Conservation (phyloP, 2,797 vertebrate species). For the Rhodeus uyekii region DNA sequence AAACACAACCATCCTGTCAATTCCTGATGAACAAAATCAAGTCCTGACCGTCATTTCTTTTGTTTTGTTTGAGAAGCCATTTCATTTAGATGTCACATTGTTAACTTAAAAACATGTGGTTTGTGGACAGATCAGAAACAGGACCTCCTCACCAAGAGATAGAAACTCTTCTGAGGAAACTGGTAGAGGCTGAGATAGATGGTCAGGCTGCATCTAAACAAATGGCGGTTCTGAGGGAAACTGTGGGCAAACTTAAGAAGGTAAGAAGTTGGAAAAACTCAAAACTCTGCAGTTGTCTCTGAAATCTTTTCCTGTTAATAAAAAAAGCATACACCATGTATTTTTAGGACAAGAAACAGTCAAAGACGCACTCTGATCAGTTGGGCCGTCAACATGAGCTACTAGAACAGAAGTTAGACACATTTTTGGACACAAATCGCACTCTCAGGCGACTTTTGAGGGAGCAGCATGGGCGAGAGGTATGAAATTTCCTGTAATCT, state of each 20-base stretch:
- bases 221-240: conserved; percentile 81
- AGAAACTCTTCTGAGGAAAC: conserved; percentile 81
- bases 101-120: neutral
- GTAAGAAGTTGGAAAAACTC: conserved; percentile 63
- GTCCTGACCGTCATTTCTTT: too few relatives aligned
- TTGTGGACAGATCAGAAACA: conserved; percentile 74
- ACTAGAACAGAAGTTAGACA: conserved; percentile 85
- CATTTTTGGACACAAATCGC: conserved; percentile 86
- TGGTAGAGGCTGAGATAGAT: conserved; percentile 88
- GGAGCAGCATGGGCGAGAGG: conserved; percentile 83
- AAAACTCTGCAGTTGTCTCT: neutral
- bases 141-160: conserved; percentile 75
- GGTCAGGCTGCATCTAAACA: conserved; percentile 86
- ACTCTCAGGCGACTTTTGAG: conserved; percentile 84
- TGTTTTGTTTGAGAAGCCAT: too few relatives aligned
- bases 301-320: neutral
- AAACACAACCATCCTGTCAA: neutral
- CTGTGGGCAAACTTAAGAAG: conserved; percentile 75
- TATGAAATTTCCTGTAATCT: neutral
- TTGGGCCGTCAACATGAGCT: conserved; percentile 83
- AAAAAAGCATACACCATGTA: neutral
- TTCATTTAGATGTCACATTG: neutral
- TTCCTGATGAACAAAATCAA: neutral
- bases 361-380: conserved; percentile 75
- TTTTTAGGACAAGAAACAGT: conserved; percentile 82